Percentiles rank a stretch among this genome's conserved stretches.
Evolutionary conservation across 2,797 vertebrate genomes (phyloP).

Genomic region (Micrastur ruficollis): DNA sequence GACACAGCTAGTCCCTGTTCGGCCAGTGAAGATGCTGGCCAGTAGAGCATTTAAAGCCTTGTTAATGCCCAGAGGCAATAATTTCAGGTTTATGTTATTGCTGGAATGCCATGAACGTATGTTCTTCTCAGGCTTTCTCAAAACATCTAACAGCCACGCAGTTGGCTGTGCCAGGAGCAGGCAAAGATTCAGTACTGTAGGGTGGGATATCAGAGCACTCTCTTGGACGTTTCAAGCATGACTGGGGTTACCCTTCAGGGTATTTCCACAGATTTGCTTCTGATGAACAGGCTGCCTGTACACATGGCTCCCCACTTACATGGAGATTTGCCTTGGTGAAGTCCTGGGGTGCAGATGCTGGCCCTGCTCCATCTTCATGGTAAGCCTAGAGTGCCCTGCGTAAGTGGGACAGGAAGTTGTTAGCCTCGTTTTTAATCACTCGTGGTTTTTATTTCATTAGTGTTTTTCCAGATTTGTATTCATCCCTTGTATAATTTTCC

Average conservation of each 20-base stretch:
- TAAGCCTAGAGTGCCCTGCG: neutral
- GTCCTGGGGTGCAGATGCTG: neutral
- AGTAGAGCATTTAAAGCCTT: neutral
- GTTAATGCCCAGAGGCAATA: neutral
- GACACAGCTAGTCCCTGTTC: neutral
- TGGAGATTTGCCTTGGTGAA: neutral
- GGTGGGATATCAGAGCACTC: neutral
- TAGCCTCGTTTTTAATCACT: neutral
- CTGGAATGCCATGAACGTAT: neutral
- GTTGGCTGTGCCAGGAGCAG: neutral
- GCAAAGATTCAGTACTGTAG: neutral
- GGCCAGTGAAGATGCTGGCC: neutral
- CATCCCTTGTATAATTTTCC: neutral
- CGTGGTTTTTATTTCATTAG: neutral
- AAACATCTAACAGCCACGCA: neutral
- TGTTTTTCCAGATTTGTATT: neutral
- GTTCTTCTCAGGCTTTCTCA: neutral
- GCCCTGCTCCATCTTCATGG: neutral
- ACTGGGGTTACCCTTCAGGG: neutral
- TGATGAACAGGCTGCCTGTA: neutral
- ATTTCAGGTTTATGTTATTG: neutral
- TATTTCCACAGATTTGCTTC: neutral
- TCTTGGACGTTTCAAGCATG: neutral
- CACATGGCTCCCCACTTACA: neutral
- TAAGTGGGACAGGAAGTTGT: neutral